Conservation (phyloP, 2,113 vertebrate species). For the Erythrocebus patas region DNA sequence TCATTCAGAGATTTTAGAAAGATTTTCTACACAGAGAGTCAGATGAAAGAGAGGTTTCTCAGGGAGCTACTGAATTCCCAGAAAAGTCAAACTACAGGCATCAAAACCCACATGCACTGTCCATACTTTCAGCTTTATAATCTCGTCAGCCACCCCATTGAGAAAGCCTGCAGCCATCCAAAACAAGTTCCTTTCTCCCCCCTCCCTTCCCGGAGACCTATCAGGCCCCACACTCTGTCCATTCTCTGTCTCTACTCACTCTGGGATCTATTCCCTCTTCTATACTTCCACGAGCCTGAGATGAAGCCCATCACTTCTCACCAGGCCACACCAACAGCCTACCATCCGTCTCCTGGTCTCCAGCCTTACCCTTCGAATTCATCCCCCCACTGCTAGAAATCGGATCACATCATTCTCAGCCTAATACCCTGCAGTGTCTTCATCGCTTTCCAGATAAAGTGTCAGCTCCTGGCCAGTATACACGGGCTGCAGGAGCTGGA, state of each 20-base stretch:
- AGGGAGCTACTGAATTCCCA: not conserved
- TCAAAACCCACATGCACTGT: not conserved
- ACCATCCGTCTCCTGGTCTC: not conserved
- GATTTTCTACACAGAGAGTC: not conserved
- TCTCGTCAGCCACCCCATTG: not conserved
- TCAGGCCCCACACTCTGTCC: not conserved
- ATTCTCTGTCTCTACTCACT: not conserved
- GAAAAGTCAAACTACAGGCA: not conserved
- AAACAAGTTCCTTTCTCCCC: not conserved
- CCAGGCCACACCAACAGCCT: not conserved
- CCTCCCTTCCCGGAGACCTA: not conserved
- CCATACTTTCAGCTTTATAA: not conserved
- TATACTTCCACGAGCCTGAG: not conserved
- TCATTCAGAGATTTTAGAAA: conserved; percentile 30
- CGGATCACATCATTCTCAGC: not conserved
- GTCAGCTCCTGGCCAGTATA: not conserved
- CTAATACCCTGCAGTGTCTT: not conserved
- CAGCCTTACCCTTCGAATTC: not conserved
- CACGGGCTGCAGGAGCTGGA: not conserved
- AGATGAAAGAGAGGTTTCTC: conserved; percentile 13
- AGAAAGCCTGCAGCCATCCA: not conserved
- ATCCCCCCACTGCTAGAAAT: not conserved
- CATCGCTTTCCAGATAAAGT: not conserved
- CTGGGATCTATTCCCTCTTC: not conserved
- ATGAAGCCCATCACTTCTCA: not conserved